These are phyloP conservation scores for Limnephilus marmoratus DNA, from an alignment of 2,888 invertebrate species.

Conservation along the genomic window DNA sequence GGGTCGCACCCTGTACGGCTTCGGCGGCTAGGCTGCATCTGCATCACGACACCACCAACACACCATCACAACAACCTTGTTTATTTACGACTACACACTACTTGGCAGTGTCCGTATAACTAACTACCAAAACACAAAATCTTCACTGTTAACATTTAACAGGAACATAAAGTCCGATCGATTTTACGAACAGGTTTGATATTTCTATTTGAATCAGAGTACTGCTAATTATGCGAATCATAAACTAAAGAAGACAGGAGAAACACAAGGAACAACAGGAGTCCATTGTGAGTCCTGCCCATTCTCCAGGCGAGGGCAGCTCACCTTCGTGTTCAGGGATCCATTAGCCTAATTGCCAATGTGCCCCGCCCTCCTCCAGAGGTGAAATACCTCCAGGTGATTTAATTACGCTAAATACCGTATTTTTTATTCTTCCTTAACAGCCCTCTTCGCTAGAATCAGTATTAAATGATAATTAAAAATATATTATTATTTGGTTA, in stretches of 20 bases:
- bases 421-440: not conserved
- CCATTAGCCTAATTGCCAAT: slow-evolving; percentile 21
- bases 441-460: not conserved
- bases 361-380: not conserved
- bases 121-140: no score
- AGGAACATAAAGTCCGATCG: not conserved
- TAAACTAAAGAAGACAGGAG: not conserved
- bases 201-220: not conserved
- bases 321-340: slow-evolving; percentile 29
- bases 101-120: no score
- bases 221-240: not conserved
- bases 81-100: no score
- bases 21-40: no score
- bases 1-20: no score
- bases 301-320: not conserved
- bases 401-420: not conserved
- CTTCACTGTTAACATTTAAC: not conserved
- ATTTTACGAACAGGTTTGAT: not conserved
- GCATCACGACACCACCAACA: no score
- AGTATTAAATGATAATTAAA: not conserved
- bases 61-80: no score
- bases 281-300: slow-evolving; percentile 1
- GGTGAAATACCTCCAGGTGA: not conserved
- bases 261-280: not conserved
- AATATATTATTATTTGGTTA: no score